Evolutionary conservation across 2,797 vertebrate genomes (phyloP).

Genomic region (Tolypeutes matacus): DNA sequence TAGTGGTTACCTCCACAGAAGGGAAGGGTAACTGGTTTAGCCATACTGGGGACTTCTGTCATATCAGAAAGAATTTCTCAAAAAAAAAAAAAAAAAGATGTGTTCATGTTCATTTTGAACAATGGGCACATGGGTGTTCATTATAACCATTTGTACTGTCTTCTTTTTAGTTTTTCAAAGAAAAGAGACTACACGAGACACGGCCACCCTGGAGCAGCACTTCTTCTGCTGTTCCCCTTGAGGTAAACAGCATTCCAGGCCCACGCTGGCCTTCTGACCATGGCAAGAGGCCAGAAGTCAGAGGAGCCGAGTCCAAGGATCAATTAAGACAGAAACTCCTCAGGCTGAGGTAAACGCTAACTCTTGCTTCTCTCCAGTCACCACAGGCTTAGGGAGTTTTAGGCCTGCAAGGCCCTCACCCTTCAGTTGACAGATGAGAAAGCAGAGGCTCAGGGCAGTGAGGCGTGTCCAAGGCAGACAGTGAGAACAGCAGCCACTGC

Average conservation of each 20-base stretch:
- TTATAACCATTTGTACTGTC: background rate
- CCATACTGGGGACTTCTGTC: background rate
- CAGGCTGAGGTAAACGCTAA: background rate
- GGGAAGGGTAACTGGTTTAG: too few relatives aligned
- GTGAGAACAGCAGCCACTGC: too few relatives aligned
- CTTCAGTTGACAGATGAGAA: background rate
- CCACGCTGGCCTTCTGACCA: background rate
- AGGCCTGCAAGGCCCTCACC: background rate
- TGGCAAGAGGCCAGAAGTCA: background rate
- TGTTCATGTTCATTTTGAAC: background rate
- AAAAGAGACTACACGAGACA: background rate
- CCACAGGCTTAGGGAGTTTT: fast-evolving
- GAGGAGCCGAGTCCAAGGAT: background rate
- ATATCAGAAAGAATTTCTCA: background rate
- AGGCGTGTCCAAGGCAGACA: fast-evolving
- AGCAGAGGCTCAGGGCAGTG: background rate
- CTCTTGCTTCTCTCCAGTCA: background rate
- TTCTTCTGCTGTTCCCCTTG: background rate
- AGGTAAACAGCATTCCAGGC: background rate
- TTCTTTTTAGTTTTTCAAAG: slow-evolving; percentile 21
- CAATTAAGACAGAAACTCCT: background rate
- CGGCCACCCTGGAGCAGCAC: too few relatives aligned
- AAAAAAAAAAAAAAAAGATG: background rate
- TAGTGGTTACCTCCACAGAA: background rate
- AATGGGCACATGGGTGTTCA: background rate